A percentile compares a stretch with the other conserved stretches of the same genome.
phyloP scores from a whole-genome alignment of 2,888 invertebrate genomes.

The Psylliodes chrysocephalus region DNA sequence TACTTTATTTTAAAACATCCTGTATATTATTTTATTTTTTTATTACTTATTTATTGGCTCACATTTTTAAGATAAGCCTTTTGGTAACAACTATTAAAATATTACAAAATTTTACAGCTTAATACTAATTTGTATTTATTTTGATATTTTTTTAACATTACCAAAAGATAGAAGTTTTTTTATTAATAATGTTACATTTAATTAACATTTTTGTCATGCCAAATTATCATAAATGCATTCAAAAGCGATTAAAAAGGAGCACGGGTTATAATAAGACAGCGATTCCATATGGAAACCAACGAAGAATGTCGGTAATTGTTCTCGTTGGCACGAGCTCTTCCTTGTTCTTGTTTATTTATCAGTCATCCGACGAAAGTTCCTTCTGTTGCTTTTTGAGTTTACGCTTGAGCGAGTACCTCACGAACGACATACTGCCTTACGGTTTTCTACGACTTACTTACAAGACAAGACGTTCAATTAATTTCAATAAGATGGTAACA shows the following conservation, averaged over 20 bases:
- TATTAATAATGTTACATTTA: too few relatives aligned
- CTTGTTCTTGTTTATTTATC: slow-evolving; percentile 8
- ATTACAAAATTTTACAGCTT: too few relatives aligned
- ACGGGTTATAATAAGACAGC: background rate
- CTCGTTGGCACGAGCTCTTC: slow-evolving; percentile 10
- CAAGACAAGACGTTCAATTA: slow-evolving; percentile 52
- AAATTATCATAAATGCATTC: too few relatives aligned
- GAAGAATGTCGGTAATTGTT: slow-evolving; percentile 13
- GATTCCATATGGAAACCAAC: background rate
- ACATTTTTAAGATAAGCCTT: too few relatives aligned
- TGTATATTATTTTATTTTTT: too few relatives aligned
- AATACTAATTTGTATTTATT: too few relatives aligned
- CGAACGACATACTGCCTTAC: slow-evolving; percentile 58
- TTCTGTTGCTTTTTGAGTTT: slow-evolving; percentile 20
- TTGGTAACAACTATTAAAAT: too few relatives aligned
- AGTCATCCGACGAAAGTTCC: slow-evolving; percentile 22
- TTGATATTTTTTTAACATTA: too few relatives aligned
- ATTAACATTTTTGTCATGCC: too few relatives aligned
- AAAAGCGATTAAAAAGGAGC: background rate
- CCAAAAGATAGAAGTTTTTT: too few relatives aligned
- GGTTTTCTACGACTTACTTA: slow-evolving; percentile 56
- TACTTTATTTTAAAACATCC: too few relatives aligned
- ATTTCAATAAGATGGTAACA: slow-evolving; percentile 51
- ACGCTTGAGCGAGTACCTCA: slow-evolving; percentile 31
- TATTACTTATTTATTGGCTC: too few relatives aligned